phyloP scores from a whole-genome alignment of 2,888 invertebrate species.

The Megaustenia siamemsis region DNA sequence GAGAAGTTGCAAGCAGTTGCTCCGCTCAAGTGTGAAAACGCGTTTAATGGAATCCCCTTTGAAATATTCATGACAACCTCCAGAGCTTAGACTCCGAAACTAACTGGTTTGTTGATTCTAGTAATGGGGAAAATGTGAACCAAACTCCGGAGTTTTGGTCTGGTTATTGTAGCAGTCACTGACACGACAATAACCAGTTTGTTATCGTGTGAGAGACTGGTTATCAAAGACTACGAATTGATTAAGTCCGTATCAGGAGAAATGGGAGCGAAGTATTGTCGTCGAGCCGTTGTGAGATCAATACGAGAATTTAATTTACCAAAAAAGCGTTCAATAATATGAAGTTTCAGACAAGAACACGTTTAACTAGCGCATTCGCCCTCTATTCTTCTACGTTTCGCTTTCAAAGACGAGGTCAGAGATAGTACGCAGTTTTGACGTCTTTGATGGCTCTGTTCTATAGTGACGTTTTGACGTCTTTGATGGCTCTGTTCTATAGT shows the following conservation, averaged over 20 bases:
- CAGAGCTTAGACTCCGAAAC: not conserved
- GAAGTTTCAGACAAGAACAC: too few relatives aligned
- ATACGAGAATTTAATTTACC: too few relatives aligned
- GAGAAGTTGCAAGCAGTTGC: not conserved
- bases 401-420: too few relatives aligned
- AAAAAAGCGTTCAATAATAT: too few relatives aligned
- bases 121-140: not conserved
- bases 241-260: not conserved
- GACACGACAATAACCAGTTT: conserved; percentile 11
- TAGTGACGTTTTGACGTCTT: too few relatives aligned
- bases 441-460: too few relatives aligned
- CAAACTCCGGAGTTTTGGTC: not conserved
- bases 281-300: too few relatives aligned
- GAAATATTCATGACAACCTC: not conserved
- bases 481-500: too few relatives aligned
- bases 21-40: conserved; percentile 13
- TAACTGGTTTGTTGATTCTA: conserved; percentile 16
- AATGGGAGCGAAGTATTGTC: too few relatives aligned
- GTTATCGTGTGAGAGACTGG: not conserved
- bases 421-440: too few relatives aligned
- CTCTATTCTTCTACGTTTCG: too few relatives aligned
- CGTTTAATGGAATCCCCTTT: conserved; percentile 6
- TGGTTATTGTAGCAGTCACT: not conserved
- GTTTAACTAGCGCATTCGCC: too few relatives aligned
- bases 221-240: conserved; percentile 5